Conservation (phyloP, 2,113 vertebrate species). For the Ibidorhyncha struthersii region DNA sequence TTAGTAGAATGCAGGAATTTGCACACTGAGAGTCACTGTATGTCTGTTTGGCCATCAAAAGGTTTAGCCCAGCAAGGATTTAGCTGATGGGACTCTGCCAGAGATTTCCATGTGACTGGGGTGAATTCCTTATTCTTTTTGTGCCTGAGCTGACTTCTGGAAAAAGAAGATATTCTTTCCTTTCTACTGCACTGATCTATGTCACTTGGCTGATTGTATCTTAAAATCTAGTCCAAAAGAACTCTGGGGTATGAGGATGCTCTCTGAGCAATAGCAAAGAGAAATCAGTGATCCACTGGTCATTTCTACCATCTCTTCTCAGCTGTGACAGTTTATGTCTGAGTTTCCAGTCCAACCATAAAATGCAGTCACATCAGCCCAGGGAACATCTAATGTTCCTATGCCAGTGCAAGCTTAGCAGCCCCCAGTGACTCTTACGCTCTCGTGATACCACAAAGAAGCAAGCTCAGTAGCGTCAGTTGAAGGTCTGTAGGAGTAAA, state of each 20-base stretch:
- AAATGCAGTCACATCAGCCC: not conserved
- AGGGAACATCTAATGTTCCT: not conserved
- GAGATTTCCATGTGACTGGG: not conserved
- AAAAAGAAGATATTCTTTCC: not conserved
- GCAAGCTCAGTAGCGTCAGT: not conserved
- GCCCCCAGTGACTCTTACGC: rapidly evolving
- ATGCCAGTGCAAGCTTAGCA: not conserved
- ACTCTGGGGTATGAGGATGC: not conserved
- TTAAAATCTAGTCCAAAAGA: not conserved
- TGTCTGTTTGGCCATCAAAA: not conserved
- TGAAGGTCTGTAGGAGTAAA: not conserved
- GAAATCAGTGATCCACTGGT: not conserved
- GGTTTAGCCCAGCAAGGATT: not conserved
- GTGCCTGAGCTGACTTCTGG: not conserved
- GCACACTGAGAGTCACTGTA: not conserved
- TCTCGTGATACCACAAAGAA: not conserved
- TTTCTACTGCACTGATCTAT: not conserved
- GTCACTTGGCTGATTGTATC: not conserved
- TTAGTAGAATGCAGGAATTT: not conserved
- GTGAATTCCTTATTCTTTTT: not conserved
- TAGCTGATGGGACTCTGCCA: not conserved
- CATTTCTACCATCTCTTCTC: not conserved
- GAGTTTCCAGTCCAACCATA: not conserved
- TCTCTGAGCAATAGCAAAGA: not conserved
- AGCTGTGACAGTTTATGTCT: not conserved